Evolutionary conservation across 2,888 invertebrate species (phyloP), one percentile per base, ranked within the genome.

Genomic region (Cactoblastis cactorum): DNA sequence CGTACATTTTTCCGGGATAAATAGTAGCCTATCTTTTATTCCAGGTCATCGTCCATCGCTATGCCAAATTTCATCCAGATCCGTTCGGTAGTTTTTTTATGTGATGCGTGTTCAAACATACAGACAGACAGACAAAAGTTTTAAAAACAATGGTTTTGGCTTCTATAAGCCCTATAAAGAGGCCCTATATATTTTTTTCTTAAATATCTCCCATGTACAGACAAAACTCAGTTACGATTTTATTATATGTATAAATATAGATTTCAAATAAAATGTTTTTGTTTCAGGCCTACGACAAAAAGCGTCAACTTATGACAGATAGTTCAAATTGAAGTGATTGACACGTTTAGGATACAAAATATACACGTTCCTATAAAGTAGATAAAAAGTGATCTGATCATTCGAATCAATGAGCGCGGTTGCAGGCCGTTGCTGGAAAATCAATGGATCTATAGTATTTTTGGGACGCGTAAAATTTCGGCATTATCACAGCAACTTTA

Each of bases 211-310:
- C n/a, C n/a, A n/a, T n/a, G n/a, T n/a, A n/a, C n/a, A n/a, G n/a
- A n/a, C n/a, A n/a, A n/a, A n/a, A n/a, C n/a, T n/a, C n/a, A n/a
- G n/a, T n/a, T 14, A 14, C 39, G 28, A 5, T 49, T 28, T 9
- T 9, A 28, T 28, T 28, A 9, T 3, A 22, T 6, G 28, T 28
- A 1, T 1, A 28, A 2, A 6, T 28, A 28, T 28, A 8, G 5
- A 28, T 6, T 28, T 28, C 28, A 9, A 28, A 28, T 8, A 28
- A 22, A 19, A 22, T 38, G 9, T 53, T 51, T 60, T 52, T 57
- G 28, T 76, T 79, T 43, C 77, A 88, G 87, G 80, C 82, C 3
- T 88, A 83, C 58, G 79, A 80, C 53, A 71, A 64, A 52, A 80
- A 75, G 54, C 63, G 67, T 32, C 56, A 56, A 50, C 53, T 59